A percentile compares a stretch with the other conserved stretches of the same genome.
phyloP scores from a whole-genome alignment of 2,113 vertebrate genomes.

The Cryptoleucopteryx plumbea region DNA sequence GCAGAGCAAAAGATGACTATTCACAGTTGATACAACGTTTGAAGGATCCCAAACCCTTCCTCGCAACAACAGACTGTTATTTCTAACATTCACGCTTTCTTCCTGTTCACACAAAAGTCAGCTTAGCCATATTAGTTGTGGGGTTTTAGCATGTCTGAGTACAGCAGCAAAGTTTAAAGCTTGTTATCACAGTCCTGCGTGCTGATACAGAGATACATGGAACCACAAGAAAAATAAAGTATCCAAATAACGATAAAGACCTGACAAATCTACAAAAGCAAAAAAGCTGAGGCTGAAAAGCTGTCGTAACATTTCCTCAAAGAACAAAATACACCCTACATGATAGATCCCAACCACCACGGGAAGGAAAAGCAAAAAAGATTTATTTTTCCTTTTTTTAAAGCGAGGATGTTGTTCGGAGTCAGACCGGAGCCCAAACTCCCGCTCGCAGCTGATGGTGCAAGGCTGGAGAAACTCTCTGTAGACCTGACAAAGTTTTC shows the following conservation, averaged over 20 bases:
- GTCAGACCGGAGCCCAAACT: neutral
- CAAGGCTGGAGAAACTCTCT: neutral
- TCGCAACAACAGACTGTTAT: constrained; percentile 13
- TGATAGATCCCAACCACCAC: neutral
- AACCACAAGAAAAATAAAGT: constrained; percentile 51
- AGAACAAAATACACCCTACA: neutral
- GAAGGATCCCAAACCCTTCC: neutral
- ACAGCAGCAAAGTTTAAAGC: constrained; percentile 12
- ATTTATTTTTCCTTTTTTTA: neutral
- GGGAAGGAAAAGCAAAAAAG: neutral
- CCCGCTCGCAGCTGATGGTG: neutral
- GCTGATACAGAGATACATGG: constrained; percentile 34
- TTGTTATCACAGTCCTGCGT: constrained; percentile 1
- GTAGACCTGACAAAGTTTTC: neutral
- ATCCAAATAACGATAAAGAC: neutral
- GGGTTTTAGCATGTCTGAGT: constrained; percentile 36
- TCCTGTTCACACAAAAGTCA: constrained; percentile 61
- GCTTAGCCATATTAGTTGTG: constrained; percentile 52
- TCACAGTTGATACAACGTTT: neutral
- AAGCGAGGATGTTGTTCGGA: neutral
- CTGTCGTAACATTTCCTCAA: neutral
- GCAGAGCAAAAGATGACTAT: neutral
- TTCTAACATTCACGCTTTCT: constrained; percentile 15
- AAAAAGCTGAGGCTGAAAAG: constrained; percentile 17
- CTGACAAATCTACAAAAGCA: constrained; percentile 10